Conservation (phyloP, 2,113 vertebrate genomes). For the Nerophis lumbriciformis region DNA sequence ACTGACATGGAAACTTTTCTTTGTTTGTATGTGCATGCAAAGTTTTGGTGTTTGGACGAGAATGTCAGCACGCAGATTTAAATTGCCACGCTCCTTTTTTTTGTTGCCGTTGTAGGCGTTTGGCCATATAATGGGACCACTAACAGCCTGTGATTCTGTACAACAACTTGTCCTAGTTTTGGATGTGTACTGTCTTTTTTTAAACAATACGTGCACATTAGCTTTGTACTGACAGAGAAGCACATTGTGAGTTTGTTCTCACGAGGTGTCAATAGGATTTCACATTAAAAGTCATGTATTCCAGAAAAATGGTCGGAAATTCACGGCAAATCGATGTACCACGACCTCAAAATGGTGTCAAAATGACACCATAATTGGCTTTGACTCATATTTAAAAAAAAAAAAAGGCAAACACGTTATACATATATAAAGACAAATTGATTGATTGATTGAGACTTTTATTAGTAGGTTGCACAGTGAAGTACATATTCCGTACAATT, state of each 20-base stretch:
- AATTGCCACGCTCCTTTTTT: constrained; percentile 48
- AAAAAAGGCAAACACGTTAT: no score
- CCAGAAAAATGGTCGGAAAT: no score
- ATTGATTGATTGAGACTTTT: no score
- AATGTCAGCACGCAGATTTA: constrained; percentile 55
- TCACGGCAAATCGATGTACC: no score
- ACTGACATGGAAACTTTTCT: constrained; percentile 71
- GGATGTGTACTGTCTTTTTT: constrained; percentile 20
- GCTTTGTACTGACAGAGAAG: neutral
- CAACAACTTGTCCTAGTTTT: constrained; percentile 56
- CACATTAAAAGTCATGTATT: no score
- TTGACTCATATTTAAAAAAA: no score
- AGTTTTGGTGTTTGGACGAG: constrained; percentile 60
- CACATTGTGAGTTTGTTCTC: constrained; percentile 11
- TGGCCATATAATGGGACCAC: constrained; percentile 54
- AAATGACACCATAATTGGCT: no score
- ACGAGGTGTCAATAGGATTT: constrained; percentile 25
- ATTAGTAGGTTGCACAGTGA: no score
- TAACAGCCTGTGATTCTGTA: constrained; percentile 42
- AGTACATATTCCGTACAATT: no score
- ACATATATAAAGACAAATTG: no score
- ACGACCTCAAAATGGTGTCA: no score
- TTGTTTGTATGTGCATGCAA: constrained; percentile 51
- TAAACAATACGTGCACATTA: constrained; percentile 14
- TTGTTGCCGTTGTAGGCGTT: constrained; percentile 56